A percentile compares a stretch with the other conserved stretches of the same genome.
phyloP scores from a whole-genome alignment of 2,113 vertebrate species.

The Pachycephala philippinensis region DNA sequence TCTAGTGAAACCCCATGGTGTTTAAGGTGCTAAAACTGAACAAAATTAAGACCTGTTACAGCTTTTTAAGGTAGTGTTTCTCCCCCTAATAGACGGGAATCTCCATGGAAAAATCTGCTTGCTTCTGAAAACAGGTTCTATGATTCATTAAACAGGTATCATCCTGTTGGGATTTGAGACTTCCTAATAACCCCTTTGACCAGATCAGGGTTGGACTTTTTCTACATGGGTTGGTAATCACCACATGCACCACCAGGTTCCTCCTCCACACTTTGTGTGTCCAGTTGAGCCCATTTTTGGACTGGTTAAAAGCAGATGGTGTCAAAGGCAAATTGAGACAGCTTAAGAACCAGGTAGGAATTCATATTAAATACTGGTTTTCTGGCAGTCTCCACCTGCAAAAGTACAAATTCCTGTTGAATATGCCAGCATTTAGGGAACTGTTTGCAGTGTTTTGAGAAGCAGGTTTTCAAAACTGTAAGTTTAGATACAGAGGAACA shows the following conservation, averaged over 20 bases:
- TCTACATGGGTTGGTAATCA: slow-evolving; percentile 73
- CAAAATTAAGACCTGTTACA: slow-evolving; percentile 25
- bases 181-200: slow-evolving; percentile 61
- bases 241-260: slow-evolving; percentile 4
- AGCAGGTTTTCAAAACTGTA: not conserved
- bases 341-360: not conserved
- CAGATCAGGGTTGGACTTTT: slow-evolving; percentile 66
- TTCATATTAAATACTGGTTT: not conserved
- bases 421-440: not conserved
- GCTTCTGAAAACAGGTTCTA: slow-evolving; percentile 85
- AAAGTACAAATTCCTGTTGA: not conserved
- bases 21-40: slow-evolving; percentile 12
- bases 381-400: not conserved
- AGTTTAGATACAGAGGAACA: not conserved
- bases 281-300: not conserved
- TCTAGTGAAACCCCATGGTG: not conserved
- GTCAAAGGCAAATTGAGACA: not conserved
- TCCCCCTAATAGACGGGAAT: slow-evolving; percentile 88
- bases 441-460: not conserved
- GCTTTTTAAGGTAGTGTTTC: slow-evolving; percentile 79
- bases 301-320: not conserved
- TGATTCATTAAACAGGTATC: slow-evolving; percentile 89
- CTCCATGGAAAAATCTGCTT: slow-evolving; percentile 89
- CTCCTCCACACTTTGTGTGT: not conserved
- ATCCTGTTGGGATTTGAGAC: slow-evolving; percentile 74